A percentile compares a stretch with the other conserved stretches of the same genome.
phyloP scores from a whole-genome alignment of 1,140 invertebrate species.

The Bombus impatiens region DNA sequence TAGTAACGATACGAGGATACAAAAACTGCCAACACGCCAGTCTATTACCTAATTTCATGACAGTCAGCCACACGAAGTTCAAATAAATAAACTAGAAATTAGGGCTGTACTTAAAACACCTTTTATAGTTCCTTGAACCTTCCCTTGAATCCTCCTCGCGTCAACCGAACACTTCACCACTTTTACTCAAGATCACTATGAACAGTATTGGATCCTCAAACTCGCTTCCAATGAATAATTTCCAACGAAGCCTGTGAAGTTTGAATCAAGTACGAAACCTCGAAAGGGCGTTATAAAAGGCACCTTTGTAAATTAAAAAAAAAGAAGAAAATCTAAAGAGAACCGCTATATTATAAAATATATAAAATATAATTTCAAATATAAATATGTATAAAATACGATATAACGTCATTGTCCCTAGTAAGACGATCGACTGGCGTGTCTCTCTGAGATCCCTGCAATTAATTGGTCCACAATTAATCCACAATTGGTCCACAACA shows the following conservation, averaged over 20 bases:
- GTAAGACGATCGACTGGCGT: background rate
- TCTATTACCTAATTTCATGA: background rate
- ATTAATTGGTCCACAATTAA: background rate
- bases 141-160: too few species aligned
- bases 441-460: background rate
- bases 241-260: too few species aligned
- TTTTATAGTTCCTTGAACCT: background rate
- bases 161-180: background rate
- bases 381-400: background rate
- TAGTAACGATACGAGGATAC: too few species aligned
- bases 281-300: background rate
- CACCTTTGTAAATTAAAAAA: background rate
- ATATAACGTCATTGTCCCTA: background rate
- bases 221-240: background rate
- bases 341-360: background rate
- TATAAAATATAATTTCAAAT: background rate
- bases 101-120: background rate
- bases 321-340: background rate
- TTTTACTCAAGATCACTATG: constrained; percentile 1
- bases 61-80: background rate
- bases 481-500: background rate
- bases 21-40: background rate
- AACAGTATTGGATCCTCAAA: background rate
- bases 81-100: background rate
- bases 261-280: too few species aligned